Evolutionary conservation across 92 coral and sea anemone genomes (phyloP), one percentile per base, ranked within the genome.

Genomic region (Plumapathes pennacea): DNA sequence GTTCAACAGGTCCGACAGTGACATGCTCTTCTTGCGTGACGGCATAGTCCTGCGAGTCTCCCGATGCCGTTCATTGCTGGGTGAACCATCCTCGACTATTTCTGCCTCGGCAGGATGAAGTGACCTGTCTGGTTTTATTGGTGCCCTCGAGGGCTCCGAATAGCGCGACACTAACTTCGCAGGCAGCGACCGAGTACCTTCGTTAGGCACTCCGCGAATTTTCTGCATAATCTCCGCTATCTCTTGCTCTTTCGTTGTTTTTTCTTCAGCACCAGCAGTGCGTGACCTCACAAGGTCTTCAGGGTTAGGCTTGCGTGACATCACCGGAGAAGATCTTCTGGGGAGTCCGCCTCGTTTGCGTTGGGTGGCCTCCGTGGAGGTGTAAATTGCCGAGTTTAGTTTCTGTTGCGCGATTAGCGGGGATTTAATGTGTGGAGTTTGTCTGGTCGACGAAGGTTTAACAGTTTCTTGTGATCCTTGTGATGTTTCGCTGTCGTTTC

Each of bases 281-380:
- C 55, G 41, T 27, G 75, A 67, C 4, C 84, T 69, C 49, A 54
- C 34, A 27, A 76, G 54, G n/a, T 46, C 40, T n/a, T 81, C 67
- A 10, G 90, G 84, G 38, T 80, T 50, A 17, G 71, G 34, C 32
- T 85, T 82, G 49, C 92, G 69, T 25, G 89, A 71, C 10, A 78
- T n/a, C 8, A 92, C 83, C 4, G 97, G 97, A 13, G 97, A 90
- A 10, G 97, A 90, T 36, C 97, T 73, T 39, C 74, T 67, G 2
- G 96, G 89, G 27, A 83, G 77, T 11, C 76, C 58, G 3, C 67
- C 17, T 3, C 85, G 81, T 50, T 72, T 92, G 8, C 82, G 89
- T 2, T n/a, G n/a, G n/a, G n/a, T n/a, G 17, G 45, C 72, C 13
- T 65, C 43, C 20, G 72, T 76, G 24, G 84, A 7, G 8, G 60